Base-by-base conservation (phyloP, 2,797 vertebrate genomes). In the Caiman crocodilus region DNA sequence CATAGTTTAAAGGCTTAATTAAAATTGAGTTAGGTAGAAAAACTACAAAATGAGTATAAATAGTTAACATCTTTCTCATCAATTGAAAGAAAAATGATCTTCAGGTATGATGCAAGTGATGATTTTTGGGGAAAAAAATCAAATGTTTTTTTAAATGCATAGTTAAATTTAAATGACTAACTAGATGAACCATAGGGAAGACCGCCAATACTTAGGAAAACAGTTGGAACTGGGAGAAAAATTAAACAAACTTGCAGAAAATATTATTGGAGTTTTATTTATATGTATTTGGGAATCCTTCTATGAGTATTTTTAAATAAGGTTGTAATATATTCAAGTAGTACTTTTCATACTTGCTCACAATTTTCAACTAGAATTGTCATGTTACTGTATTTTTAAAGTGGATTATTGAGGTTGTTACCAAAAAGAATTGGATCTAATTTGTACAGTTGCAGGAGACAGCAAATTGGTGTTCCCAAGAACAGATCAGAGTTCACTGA, bases 21-120 rank as follows among this genome's bases (percentile, higher is more conserved):
- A 94, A 94, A 32, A 9, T 58, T 14, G 60, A 30, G n/a, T 88
- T 85, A 74, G 32, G 82, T 87, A 26, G 5, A 21, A 32, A 23
- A 23, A 71, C 6, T 50, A 42, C 23, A 71, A 23, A 71, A 71
- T 23, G 35, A 32, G 15, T 23, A 71, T 67, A 71, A 25, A 55
- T 82, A 18, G 12, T 88, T 76, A 82, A 23, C 79, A 76, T 76
- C 5, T 60, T 81, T 93, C 82, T 82, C 3, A 67, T 77, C 88
- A 92, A 14, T 55, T 82, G 21, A 56, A 32, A 61, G 65, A 67
- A 58, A 17, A 81, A 15, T 20, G 9, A 3, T 79, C 7, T 79
- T 90, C 4, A 60, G 35, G 3, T 86, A 16, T 63, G 56, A 75
- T 59, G 6, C 2, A 81, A 59, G 25, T 25, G 15, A 30, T 42